Conservation (phyloP, 2,113 vertebrate genomes). For the Equus quagga region DNA sequence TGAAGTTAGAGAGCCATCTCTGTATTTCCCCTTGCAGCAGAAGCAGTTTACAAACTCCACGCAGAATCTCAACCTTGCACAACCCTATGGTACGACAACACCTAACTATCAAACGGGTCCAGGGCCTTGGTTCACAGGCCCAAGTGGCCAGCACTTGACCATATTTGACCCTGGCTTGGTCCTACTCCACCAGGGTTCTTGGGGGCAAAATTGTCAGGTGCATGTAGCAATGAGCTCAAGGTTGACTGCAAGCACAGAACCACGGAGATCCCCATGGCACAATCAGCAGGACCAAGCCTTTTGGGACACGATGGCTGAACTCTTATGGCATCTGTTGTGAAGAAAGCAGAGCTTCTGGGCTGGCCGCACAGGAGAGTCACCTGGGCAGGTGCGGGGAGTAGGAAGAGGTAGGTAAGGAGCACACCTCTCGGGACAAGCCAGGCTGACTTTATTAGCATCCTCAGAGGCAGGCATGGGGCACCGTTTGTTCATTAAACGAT, state of each 20-base stretch:
- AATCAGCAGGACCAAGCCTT: neutral
- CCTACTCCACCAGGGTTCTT: too few species aligned
- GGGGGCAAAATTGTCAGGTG: neutral
- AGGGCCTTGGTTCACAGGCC: neutral
- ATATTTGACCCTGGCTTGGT: neutral
- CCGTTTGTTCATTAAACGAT: neutral
- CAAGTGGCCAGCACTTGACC: neutral
- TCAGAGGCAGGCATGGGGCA: neutral
- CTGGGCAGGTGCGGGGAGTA: neutral
- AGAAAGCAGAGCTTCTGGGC: neutral
- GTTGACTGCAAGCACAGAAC: neutral
- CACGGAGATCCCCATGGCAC: too few species aligned
- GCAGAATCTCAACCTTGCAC: neutral
- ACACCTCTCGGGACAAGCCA: too few species aligned
- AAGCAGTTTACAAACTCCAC: neutral
- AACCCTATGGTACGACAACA: accelerated
- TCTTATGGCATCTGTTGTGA: too few species aligned
- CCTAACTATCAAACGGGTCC: neutral
- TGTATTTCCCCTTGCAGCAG: neutral
- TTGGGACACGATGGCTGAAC: neutral
- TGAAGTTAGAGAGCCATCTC: neutral
- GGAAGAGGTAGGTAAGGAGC: too few species aligned
- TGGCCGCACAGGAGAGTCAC: neutral
- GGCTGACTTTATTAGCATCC: too few species aligned
- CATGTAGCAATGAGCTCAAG: neutral